These are phyloP conservation scores for Oenanthe oenanthe DNA, from an alignment of 2,113 vertebrate genomes.

Conservation along the genomic window DNA sequence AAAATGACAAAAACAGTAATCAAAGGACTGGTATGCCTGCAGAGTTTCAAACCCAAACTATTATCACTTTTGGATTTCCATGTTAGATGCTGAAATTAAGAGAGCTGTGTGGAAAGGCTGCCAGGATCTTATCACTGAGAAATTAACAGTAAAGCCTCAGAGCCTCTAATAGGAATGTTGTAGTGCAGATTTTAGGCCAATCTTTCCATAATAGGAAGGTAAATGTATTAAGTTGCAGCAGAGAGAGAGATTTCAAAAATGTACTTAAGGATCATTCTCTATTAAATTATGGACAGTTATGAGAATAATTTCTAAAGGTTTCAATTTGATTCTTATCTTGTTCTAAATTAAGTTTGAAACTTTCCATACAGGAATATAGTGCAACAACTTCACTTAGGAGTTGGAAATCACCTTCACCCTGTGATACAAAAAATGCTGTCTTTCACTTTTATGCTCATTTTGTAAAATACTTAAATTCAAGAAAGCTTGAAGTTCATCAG, in stretches of 20 bases:
- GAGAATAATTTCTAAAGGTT: not conserved
- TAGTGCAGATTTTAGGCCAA: not conserved
- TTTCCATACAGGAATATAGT: not conserved
- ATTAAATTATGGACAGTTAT: not conserved
- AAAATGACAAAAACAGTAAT: not conserved
- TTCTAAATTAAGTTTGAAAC: not conserved
- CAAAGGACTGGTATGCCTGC: not conserved
- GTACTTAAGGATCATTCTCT: not conserved
- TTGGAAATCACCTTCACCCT: not conserved
- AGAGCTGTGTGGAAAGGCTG: not conserved
- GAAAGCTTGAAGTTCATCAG: not conserved
- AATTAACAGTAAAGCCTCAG: slow-evolving; percentile 8
- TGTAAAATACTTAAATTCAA: slow-evolving; percentile 4
- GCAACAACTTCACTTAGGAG: not conserved
- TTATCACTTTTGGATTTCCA: not conserved
- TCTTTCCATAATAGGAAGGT: not conserved
- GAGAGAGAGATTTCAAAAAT: not conserved
- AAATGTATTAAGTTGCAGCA: not conserved
- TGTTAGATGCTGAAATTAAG: slow-evolving; percentile 1
- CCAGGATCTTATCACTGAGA: slow-evolving; percentile 27
- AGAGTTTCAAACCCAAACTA: not conserved
- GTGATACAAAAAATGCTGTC: not conserved
- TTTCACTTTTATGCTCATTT: not conserved
- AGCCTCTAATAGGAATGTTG: not conserved
- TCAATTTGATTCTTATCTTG: not conserved